Percentiles rank a stretch among this genome's conserved stretches.
phyloP scores from a whole-genome alignment of 2,888 invertebrate genomes.

The Spisula solida region DNA sequence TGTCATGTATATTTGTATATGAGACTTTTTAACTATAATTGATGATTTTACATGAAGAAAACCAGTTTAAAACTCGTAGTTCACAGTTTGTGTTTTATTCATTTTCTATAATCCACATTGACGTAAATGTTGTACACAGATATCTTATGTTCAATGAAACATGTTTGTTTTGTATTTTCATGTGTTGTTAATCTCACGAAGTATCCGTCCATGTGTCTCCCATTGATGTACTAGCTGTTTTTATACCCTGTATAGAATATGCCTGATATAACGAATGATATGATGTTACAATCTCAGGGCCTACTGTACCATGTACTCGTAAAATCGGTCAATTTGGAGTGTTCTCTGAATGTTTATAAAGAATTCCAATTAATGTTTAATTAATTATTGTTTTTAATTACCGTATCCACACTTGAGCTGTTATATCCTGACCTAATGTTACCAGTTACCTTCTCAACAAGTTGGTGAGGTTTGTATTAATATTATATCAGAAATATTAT shows the following conservation, averaged over 20 bases:
- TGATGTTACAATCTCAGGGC: background rate
- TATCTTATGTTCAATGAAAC: background rate
- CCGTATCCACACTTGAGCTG: too few relatives aligned
- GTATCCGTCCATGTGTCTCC: slow-evolving; percentile 39
- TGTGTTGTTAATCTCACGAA: slow-evolving; percentile 7
- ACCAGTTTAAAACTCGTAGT: background rate
- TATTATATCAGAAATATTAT: too few relatives aligned
- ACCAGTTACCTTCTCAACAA: too few relatives aligned
- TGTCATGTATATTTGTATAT: too few relatives aligned
- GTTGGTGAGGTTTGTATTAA: too few relatives aligned
- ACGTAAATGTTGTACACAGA: background rate
- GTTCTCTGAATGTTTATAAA: background rate
- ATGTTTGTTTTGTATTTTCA: slow-evolving; percentile 11
- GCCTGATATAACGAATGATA: background rate
- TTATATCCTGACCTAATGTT: too few relatives aligned
- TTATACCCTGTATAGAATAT: background rate
- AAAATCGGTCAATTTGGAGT: background rate
- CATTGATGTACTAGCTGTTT: slow-evolving; percentile 29
- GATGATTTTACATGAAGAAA: background rate
- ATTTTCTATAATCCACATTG: background rate
- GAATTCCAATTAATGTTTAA: background rate
- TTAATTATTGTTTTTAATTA: background rate
- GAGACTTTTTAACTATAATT: background rate
- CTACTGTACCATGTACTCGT: background rate
- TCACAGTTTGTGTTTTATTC: background rate